These are phyloP conservation scores for Balearica regulorum DNA, from an alignment of 2,797 vertebrate species.

Conservation along the genomic window DNA sequence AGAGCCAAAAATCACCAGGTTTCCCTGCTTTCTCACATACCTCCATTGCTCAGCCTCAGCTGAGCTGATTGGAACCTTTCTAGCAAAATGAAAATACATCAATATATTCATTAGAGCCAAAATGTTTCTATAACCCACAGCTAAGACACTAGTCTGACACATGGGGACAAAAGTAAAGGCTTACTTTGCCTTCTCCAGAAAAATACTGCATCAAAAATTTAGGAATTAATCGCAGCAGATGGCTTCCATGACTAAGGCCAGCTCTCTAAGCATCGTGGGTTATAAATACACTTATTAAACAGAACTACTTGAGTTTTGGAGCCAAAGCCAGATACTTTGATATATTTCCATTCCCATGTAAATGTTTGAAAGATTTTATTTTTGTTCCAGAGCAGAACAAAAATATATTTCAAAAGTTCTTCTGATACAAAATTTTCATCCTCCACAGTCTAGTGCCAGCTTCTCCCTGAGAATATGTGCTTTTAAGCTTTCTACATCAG, in stretches of 20 bases:
- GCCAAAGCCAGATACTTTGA: neutral
- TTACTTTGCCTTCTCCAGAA: neutral
- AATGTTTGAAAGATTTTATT: slow-evolving; percentile 22
- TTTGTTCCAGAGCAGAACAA: slow-evolving; percentile 39
- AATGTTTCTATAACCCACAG: neutral
- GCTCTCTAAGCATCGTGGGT: neutral
- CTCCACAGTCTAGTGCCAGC: neutral
- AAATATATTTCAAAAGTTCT: slow-evolving; percentile 36
- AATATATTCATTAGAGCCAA: neutral
- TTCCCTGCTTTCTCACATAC: neutral
- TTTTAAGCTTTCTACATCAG: slow-evolving; percentile 13
- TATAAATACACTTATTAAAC: slow-evolving; percentile 40
- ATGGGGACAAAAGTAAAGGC: neutral
- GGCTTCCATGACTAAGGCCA: slow-evolving; percentile 32
- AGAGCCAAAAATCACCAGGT: neutral
- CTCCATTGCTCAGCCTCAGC: neutral
- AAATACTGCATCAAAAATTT: neutral
- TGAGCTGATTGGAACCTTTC: neutral
- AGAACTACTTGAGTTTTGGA: neutral
- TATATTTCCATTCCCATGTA: neutral
- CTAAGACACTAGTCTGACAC: neutral
- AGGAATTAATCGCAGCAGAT: slow-evolving; percentile 20
- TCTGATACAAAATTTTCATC: slow-evolving; percentile 19
- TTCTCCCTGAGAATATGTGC: neutral
- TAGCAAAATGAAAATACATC: neutral